Base-by-base conservation (phyloP, 2,888 invertebrate genomes). In the Entomobrya multifasciata region DNA sequence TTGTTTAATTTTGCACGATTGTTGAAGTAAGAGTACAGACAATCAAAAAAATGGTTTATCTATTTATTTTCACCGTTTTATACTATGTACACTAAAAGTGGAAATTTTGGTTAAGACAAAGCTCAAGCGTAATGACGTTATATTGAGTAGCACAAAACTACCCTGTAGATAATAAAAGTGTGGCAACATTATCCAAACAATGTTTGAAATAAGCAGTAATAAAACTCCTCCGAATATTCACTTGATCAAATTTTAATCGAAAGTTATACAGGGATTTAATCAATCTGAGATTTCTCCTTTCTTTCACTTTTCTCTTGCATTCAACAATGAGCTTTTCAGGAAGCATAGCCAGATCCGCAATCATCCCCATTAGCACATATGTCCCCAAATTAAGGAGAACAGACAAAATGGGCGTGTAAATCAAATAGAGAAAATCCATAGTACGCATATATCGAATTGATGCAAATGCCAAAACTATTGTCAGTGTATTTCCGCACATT, bases 161-260 rank as follows among this genome's bases (percentile, higher is more conserved):
- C n/a, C n/a, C n/a, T 52, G 57, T 57, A 10, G 57, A 57, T 17
- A 57, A 17, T 11, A 57, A 25, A 2, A 57, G 11, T 11, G 57
- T 57, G 8, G 57, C 57, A 4, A 25, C 11, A 25, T 57, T 57
- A 25, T 57, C 57, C 25, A 57, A 57, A 57, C 57, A 57, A 25
- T 57, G 22, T 25, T 57, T 57, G 11, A 57, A 57, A 57, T 57
- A 57, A 1, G 57, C 57, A n/a, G 57, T 6, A n/a, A 57, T 57
- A 25, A 57, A 57, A 25, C 57, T 57, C 25, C 11, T 57, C 11
- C 57, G 57, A 57, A 57, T 57, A 11, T 57, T 57, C 3, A 57
- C 57, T 13, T 57, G 57, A 13, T 57, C 57, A 8, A 57, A 25
- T 57, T 57, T 57, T 0, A 57, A 5, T 17, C 57, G 57, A 57